Base-by-base conservation (phyloP, 2,888 invertebrate species). In the Cremastinae sp. region DNA sequence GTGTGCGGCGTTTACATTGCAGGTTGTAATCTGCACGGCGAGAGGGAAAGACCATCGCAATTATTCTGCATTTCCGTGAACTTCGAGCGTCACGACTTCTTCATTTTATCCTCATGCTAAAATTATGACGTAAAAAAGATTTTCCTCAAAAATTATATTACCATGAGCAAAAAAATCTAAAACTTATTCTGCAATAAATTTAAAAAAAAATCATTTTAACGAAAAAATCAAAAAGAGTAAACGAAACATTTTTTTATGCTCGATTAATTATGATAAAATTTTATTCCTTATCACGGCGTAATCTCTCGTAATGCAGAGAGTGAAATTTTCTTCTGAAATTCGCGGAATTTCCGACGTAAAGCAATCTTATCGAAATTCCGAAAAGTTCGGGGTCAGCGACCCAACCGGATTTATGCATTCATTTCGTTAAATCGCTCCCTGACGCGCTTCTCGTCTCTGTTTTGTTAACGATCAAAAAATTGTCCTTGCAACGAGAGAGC, bases 61-160 rank as follows among this genome's bases (percentile, higher is more conserved):
- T 28, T 28, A 28, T 28, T 5, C n/a, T 14, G 47, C 39, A 8
- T 45, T 71, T 71, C 71, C 56, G 22, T 49, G 64, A 71, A 71
- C 64, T 64, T 22, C 55, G 14, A 45, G 43, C 41, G 28, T 45
- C 28, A 28, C n/a, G n/a, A n/a, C n/a, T n/a, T n/a, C n/a, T n/a
- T 28, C 28, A 28, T 28, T 28, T 28, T 3, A 3, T 28, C 28
- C 22, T 10, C 1, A 41, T 28, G 22, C 20, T 28, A 8, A 12
- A 18, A 16, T 16, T 18, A 45, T 45, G 28, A 28, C 51, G 28
- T 35, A 18, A 53, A 37, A 28, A 28, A 28, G 2, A 28, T 9
- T 18, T 41, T 69, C 51, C 41, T 43, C 41, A 5, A 28, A 28
- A 28, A 28, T 5, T 28, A n/a, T n/a, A n/a, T n/a, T n/a, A n/a